Base-by-base conservation (phyloP, 2,888 invertebrate species). In the Pomacea canaliculata region DNA sequence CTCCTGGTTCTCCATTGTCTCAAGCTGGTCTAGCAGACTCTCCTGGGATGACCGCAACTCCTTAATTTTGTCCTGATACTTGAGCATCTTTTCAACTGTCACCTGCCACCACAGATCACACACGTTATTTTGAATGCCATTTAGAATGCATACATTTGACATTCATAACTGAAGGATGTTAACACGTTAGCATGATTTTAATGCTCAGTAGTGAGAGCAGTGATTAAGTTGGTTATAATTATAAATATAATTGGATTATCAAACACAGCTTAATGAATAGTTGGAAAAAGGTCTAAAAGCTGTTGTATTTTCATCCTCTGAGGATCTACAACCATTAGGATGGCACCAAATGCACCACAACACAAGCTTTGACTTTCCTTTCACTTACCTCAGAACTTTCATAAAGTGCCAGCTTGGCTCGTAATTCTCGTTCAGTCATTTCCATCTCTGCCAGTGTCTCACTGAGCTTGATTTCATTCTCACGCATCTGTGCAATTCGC, bases 361-460 rank as follows among this genome's bases (percentile, higher is more conserved):
- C 51, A 56, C 16, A 56, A 16, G 2, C 51, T 56, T 8, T 0
- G 51, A 16, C 10, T 56, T 10, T 56, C 51, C 51, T 13, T 23
- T 27, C 16, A 65, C 70, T 10, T n/a, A 78, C 77, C 70, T 77
- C 79, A 27, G 79, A 79, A 65, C 80, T 81, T 60, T 85, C 85
- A 77, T 85, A 84, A 49, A 84, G 76, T n/a, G 83, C 79, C 62
- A 88, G 79, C 60, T 84, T 83, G 46, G 83, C 81, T 73, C 81
- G 80, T 48, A 88, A 77, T 60, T 84, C 82, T 71, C 83, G 81
- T 77, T 88, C 88, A 49, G 80, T 80, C 51, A 79, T 79, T 78
- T 88, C 87, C 82, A 86, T 84, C 79, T 88, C 86, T 27, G 76
- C 70, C 19, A 88, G 69, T 46, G 87, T 85, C 79, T 88, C 87